A percentile compares a stretch with the other conserved stretches of the same genome.
Evolutionary conservation across 2,888 invertebrate species (phyloP).

Genomic region (Encarsia formosa): DNA sequence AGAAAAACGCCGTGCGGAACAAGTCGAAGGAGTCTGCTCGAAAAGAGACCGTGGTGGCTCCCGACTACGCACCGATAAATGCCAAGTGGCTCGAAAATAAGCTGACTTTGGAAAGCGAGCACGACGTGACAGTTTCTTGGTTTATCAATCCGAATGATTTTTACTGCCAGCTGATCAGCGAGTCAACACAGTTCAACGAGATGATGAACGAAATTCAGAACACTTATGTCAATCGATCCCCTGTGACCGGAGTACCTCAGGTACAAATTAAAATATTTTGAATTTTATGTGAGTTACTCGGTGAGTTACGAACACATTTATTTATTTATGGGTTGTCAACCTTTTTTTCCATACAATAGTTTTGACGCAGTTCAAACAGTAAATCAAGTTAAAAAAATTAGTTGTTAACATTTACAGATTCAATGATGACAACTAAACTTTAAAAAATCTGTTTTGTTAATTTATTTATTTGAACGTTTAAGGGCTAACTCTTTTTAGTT

Average conservation of each 20-base stretch:
- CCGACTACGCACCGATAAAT: constrained; percentile 54
- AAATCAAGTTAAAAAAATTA: not conserved
- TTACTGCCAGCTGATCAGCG: constrained; percentile 59
- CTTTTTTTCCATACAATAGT: not conserved
- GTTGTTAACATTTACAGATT: not conserved
- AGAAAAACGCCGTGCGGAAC: constrained; percentile 31
- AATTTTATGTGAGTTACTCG: not conserved
- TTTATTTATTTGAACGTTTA: too few species aligned
- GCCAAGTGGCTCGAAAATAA: constrained; percentile 53
- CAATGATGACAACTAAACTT: too few species aligned
- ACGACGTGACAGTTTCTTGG: constrained; percentile 67
- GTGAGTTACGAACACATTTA: too few species aligned
- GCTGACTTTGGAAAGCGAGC: constrained; percentile 55
- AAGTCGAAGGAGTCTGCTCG: not conserved
- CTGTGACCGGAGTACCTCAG: constrained; percentile 34
- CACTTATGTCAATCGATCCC: constrained; percentile 57
- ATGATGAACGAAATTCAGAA: constrained; percentile 71
- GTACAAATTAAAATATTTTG: constrained; percentile 31
- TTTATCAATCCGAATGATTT: constrained; percentile 72
- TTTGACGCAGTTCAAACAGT: too few species aligned
- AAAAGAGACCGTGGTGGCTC: constrained; percentile 25
- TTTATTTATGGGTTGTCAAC: too few species aligned
- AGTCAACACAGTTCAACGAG: constrained; percentile 56
- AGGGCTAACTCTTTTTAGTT: too few species aligned
- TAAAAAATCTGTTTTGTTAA: too few species aligned